Conservation (phyloP, 1,140 invertebrate genomes). For the Calycopis cecrops region DNA sequence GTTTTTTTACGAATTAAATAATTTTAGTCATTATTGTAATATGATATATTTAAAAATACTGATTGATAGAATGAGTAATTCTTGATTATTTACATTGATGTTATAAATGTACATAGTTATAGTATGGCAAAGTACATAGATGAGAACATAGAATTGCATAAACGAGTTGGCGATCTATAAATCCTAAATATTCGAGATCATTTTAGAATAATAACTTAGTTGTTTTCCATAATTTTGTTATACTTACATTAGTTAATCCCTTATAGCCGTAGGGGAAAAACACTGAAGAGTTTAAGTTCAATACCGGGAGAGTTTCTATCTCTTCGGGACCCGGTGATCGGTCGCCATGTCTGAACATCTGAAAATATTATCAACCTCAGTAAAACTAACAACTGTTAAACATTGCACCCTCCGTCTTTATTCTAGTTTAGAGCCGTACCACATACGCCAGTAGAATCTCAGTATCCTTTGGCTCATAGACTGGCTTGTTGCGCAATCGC, state of each 20-base stretch:
- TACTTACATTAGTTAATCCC: slow-evolving; percentile 83
- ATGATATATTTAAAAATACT: too few relatives aligned
- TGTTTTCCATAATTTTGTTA: too few relatives aligned
- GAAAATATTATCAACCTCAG: slow-evolving; percentile 7
- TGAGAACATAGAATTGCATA: too few relatives aligned
- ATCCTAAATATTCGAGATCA: too few relatives aligned
- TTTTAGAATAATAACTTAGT: too few relatives aligned
- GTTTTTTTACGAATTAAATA: too few relatives aligned
- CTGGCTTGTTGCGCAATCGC: background rate
- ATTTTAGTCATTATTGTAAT: too few relatives aligned
- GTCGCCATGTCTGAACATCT: slow-evolving; percentile 87
- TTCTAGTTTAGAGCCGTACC: background rate
- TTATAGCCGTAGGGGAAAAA: slow-evolving; percentile 83
- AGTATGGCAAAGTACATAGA: too few relatives aligned
- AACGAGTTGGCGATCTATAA: too few relatives aligned
- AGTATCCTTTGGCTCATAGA: background rate
- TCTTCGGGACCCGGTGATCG: slow-evolving; percentile 80
- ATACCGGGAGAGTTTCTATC: slow-evolving; percentile 77
- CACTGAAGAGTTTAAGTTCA: slow-evolving; percentile 75
- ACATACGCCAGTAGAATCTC: slow-evolving; percentile 1
- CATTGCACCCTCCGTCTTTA: background rate
- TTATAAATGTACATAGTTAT: too few relatives aligned
- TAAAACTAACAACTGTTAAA: background rate
- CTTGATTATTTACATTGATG: too few relatives aligned
- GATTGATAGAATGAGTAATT: too few relatives aligned